Evolutionary conservation across 2,888 invertebrate species (phyloP).

Genomic region (Polietes domitor): DNA sequence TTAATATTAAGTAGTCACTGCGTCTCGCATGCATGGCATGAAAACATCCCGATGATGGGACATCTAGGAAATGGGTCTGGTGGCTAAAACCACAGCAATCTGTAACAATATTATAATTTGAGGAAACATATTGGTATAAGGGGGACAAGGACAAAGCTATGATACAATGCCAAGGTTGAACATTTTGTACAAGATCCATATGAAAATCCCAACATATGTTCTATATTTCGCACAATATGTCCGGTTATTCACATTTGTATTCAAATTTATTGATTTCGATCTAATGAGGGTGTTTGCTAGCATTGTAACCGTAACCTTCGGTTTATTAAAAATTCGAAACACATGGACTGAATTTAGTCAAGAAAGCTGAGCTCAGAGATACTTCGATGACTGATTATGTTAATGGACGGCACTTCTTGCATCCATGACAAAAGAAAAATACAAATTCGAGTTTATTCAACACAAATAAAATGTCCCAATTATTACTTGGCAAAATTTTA

Average conservation of each 20-base stretch:
- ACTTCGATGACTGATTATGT: constrained; percentile 26
- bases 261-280: constrained; percentile 37
- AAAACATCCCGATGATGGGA: neutral
- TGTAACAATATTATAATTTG: constrained; percentile 35
- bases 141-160: no score
- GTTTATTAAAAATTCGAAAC: constrained; percentile 30
- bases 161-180: no score
- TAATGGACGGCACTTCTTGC: constrained; percentile 4
- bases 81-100: constrained; percentile 2
- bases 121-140: constrained; percentile 23
- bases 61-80: no score
- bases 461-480: constrained; percentile 11
- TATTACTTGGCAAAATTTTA: neutral
- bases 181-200: no score
- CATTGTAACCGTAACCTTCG: neutral
- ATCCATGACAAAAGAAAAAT: neutral
- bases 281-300: neutral
- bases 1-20: neutral
- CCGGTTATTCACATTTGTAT: constrained; percentile 3
- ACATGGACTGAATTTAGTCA: constrained; percentile 7
- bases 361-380: constrained; percentile 18
- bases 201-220: no score
- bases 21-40: no score
- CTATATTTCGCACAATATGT: no score
- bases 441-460: constrained; percentile 3